phyloP scores from a whole-genome alignment of 2,113 vertebrate species.

The Myodes glareolus region DNA sequence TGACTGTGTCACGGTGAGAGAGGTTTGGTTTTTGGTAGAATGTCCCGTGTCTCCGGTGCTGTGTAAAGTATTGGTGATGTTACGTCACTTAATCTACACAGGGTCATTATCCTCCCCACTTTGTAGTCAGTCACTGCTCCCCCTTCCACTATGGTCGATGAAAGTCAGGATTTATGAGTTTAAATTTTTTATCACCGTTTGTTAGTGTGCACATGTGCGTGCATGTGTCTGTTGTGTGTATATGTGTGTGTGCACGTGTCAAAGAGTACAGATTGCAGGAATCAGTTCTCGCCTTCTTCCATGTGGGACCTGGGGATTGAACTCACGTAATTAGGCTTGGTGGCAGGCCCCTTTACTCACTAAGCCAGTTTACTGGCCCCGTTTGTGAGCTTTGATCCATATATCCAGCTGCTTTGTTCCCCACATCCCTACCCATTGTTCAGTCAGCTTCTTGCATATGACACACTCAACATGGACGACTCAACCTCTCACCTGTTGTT shows the following conservation, averaged over 20 bases:
- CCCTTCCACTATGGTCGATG: accelerated
- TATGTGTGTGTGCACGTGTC: not conserved
- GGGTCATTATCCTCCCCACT: not conserved
- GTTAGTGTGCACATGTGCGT: not conserved
- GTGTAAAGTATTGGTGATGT: not conserved
- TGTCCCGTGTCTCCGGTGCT: not conserved
- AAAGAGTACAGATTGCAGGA: not conserved
- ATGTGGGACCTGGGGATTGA: not conserved
- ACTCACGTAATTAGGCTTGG: not conserved
- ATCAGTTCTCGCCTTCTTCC: not conserved
- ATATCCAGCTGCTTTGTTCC: not conserved
- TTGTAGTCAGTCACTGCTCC: not conserved
- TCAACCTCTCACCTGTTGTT: not conserved
- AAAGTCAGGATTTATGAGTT: not conserved
- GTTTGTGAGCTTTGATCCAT: accelerated
- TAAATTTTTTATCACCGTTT: not conserved
- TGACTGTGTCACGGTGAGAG: not conserved
- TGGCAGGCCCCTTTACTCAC: not conserved
- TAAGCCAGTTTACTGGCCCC: not conserved
- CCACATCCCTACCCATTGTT: accelerated
- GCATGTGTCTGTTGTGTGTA: not conserved
- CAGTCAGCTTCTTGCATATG: accelerated
- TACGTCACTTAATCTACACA: not conserved
- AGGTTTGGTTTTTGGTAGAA: not conserved
- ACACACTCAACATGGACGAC: accelerated